Evolutionary conservation across 2,797 vertebrate species (phyloP).

Genomic region (Zalophus californianus): DNA sequence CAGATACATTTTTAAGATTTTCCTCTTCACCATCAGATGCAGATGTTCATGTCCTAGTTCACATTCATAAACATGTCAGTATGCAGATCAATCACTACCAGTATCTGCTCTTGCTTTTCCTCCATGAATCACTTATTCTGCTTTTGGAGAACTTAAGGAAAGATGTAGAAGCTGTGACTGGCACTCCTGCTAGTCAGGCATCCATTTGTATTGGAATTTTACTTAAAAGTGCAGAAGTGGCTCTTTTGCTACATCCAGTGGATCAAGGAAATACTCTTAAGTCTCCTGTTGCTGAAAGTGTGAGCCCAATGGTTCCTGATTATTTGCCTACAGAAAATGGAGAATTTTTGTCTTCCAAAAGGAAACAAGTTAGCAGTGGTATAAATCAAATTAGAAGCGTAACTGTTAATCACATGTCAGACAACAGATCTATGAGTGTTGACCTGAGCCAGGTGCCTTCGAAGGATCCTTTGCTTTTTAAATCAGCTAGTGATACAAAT

Average conservation of each 20-base stretch:
- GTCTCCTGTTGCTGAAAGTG: constrained; percentile 84
- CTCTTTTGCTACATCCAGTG: constrained; percentile 95
- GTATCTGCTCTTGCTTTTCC: constrained; percentile 94
- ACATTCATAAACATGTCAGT: constrained; percentile 95
- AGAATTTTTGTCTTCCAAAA: constrained; percentile 88
- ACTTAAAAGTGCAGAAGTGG: constrained; percentile 95
- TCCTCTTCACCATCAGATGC: constrained; percentile 88
- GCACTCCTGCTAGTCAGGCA: constrained; percentile 88
- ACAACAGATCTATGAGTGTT: constrained; percentile 84
- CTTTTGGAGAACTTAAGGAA: constrained; percentile 95
- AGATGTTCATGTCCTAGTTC: constrained; percentile 94
- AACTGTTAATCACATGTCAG: constrained; percentile 80
- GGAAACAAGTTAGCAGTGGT: constrained; percentile 82
- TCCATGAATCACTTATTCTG: constrained; percentile 94
- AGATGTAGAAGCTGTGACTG: constrained; percentile 93
- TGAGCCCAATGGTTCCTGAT: constrained; percentile 89
- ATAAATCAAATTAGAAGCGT: constrained; percentile 70
- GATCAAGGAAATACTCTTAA: constrained; percentile 87
- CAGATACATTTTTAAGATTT: constrained; percentile 86
- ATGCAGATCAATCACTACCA: constrained; percentile 97
- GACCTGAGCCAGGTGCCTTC: constrained; percentile 86
- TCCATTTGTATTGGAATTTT: constrained; percentile 93
- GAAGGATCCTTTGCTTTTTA: constrained; percentile 92
- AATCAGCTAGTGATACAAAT: constrained; percentile 86
- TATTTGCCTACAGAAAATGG: constrained; percentile 92